Percentiles rank a stretch among this genome's conserved stretches.
Conservation (phyloP, 2,888 invertebrate genomes). For the Ornithoptera priamus region DNA sequence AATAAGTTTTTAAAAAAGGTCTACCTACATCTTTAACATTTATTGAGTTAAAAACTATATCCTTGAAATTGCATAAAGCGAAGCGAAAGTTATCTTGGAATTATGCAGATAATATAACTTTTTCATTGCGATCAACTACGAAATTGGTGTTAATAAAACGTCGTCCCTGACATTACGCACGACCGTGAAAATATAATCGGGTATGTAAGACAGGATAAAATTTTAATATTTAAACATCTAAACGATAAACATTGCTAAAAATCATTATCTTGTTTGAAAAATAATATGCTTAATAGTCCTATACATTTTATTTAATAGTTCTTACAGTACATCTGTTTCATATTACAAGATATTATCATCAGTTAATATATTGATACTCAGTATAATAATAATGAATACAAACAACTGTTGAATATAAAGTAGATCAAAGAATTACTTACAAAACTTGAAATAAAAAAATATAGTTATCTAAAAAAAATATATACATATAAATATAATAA, state of each 20-base stretch:
- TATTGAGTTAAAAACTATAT: background rate
- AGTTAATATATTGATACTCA: too few relatives aligned
- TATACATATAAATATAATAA: too few relatives aligned
- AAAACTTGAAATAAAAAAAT: too few relatives aligned
- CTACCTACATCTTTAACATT: background rate
- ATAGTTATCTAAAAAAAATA: too few relatives aligned
- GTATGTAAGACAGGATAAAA: background rate
- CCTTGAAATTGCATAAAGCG: background rate
- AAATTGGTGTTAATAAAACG: constrained; percentile 14
- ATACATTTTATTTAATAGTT: too few relatives aligned
- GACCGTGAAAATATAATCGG: constrained; percentile 21
- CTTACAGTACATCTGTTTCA: too few relatives aligned
- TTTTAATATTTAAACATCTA: background rate
- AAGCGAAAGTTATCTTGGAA: background rate
- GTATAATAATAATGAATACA: too few relatives aligned
- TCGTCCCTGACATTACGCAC: constrained; percentile 23
- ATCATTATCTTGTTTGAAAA: background rate
- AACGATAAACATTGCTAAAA: background rate
- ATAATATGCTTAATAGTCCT: too few relatives aligned
- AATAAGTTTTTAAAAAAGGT: background rate
- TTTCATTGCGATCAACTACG: constrained; percentile 20
- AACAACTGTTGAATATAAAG: too few relatives aligned
- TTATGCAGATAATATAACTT: constrained; percentile 36
- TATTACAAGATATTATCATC: too few relatives aligned
- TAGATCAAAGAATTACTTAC: too few relatives aligned